Evolutionary conservation across 2,113 vertebrate species (phyloP).

Genomic region (Tachysurus fulvidraco): DNA sequence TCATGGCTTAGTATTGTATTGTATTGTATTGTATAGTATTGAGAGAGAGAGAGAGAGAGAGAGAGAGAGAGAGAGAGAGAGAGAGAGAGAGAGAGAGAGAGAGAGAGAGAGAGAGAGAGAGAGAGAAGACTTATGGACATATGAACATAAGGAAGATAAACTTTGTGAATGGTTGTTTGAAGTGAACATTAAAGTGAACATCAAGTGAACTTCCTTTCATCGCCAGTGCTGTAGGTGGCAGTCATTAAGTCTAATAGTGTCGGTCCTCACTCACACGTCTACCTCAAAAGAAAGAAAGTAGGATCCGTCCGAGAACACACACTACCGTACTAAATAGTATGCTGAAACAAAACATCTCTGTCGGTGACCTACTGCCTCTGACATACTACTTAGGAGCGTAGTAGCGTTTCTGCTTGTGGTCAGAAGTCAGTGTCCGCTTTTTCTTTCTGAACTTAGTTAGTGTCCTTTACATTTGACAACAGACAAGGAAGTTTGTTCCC

Average conservation of each 20-base stretch:
- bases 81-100: background rate
- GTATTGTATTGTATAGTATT: too few species aligned
- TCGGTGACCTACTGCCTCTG: too few species aligned
- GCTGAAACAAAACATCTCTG: background rate
- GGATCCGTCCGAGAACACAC: background rate
- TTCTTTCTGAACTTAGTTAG: slow-evolving; percentile 39
- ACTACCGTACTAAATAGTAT: slow-evolving; percentile 1
- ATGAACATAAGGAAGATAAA: background rate
- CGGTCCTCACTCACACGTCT: background rate
- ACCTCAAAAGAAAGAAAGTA: slow-evolving; percentile 37
- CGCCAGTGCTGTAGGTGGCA: slow-evolving; percentile 51
- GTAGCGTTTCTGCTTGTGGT: background rate
- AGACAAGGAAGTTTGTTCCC: slow-evolving; percentile 53
- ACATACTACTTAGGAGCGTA: slow-evolving; percentile 14
- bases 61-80: slow-evolving; percentile 11
- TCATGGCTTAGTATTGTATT: background rate
- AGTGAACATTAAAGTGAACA: background rate
- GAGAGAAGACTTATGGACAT: background rate
- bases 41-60: slow-evolving; percentile 53
- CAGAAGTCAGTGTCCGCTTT: background rate
- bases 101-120: background rate
- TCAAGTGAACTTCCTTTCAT: background rate
- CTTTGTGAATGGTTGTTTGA: background rate
- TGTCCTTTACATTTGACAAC: slow-evolving; percentile 20
- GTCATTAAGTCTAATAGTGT: slow-evolving; percentile 17